A percentile compares a stretch with the other conserved stretches of the same genome.
phyloP scores from a whole-genome alignment of 2,113 vertebrate species.

The Triplophysa dalaica region DNA sequence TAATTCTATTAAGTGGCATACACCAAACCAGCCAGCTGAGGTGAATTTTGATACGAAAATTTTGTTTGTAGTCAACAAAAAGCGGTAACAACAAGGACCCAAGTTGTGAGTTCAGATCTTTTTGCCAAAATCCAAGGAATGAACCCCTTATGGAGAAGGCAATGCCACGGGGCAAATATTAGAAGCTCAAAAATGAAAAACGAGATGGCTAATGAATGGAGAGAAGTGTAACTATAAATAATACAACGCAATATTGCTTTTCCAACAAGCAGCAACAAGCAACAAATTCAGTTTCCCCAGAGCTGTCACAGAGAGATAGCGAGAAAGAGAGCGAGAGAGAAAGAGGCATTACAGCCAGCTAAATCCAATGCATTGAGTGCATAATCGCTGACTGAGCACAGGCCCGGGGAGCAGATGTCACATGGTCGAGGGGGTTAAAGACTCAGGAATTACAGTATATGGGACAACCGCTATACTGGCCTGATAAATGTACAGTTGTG shows the following conservation, averaged over 20 bases:
- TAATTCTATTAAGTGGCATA: no score
- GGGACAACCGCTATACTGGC: conserved; percentile 68
- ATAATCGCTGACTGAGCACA: conserved; percentile 72
- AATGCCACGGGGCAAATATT: not conserved
- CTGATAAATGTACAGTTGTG: conserved; percentile 51
- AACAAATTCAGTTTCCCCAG: conserved; percentile 10
- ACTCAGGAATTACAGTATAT: conserved; percentile 68
- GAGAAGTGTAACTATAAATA: no score
- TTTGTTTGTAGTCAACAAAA: no score
- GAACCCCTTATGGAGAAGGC: not conserved
- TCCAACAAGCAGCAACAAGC: not conserved
- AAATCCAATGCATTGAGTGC: conserved; percentile 76
- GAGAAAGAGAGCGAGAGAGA: conserved; percentile 19
- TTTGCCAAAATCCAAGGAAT: no score
- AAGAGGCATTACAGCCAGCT: conserved; percentile 72
- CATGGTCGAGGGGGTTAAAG: conserved; percentile 70
- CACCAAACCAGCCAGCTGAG: no score
- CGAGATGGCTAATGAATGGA: not conserved
- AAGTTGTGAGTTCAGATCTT: no score
- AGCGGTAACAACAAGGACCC: no score
- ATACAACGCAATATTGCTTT: conserved; percentile 11
- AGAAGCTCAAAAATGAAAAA: not conserved
- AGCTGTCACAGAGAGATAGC: conserved; percentile 55
- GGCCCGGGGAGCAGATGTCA: conserved; percentile 74
- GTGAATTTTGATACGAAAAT: no score